A percentile compares a stretch with the other conserved stretches of the same genome.
Conservation (phyloP, 2,113 vertebrate species). For the Copsychus sechellarum region DNA sequence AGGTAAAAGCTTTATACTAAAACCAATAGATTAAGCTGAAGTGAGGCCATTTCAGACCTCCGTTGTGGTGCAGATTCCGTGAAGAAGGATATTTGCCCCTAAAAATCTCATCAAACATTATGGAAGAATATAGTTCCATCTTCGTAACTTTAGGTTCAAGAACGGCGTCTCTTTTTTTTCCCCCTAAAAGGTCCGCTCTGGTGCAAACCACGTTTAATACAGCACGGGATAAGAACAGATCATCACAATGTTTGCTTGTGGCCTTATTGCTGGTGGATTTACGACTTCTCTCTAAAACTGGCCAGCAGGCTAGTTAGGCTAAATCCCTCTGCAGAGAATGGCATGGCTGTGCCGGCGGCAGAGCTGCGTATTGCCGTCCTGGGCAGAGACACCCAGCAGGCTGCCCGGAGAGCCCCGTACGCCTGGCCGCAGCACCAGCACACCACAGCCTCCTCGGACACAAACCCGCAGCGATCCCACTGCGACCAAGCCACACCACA, state of each 20-base stretch:
- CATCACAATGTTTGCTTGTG: not conserved
- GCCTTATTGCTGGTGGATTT: not conserved
- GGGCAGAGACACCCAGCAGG: not conserved
- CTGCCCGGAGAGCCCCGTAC: not conserved
- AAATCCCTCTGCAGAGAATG: not conserved
- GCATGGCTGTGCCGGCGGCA: not conserved
- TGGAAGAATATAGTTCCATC: not conserved
- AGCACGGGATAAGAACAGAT: not conserved
- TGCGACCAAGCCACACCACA: not conserved
- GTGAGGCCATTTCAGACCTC: not conserved
- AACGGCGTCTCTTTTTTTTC: rapidly evolving
- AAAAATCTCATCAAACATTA: not conserved
- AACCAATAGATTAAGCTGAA: not conserved
- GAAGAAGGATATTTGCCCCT: not conserved
- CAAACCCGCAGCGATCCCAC: rapidly evolving
- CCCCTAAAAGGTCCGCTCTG: not conserved
- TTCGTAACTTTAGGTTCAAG: not conserved
- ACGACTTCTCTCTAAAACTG: not conserved
- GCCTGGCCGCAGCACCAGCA: not conserved
- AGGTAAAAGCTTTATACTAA: not conserved
- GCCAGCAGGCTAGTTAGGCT: not conserved
- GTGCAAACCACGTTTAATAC: not conserved
- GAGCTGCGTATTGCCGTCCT: rapidly evolving
- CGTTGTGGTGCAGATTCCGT: rapidly evolving
- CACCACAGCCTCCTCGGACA: rapidly evolving